Evolutionary conservation across 2,797 vertebrate species (phyloP).

Genomic region (Sebastes variabilis): DNA sequence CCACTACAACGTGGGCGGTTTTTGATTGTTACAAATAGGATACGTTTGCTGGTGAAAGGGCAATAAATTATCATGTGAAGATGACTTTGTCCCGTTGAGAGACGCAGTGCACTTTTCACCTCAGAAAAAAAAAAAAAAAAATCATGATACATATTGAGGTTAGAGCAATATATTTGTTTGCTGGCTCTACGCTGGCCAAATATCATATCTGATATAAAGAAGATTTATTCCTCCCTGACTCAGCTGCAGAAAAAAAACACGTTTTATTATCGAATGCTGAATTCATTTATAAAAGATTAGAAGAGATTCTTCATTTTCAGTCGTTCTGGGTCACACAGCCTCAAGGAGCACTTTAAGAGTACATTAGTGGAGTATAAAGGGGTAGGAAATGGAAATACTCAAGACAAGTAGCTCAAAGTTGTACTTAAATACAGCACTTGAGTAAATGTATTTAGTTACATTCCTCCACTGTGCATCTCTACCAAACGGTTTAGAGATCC

Average conservation of each 20-base stretch:
- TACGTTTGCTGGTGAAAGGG: not conserved
- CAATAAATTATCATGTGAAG: constrained; percentile 2
- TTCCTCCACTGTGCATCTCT: no score
- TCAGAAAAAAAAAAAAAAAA: not conserved
- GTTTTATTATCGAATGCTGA: not conserved
- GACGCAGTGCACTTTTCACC: constrained; percentile 3
- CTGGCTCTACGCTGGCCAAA: not conserved
- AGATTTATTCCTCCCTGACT: not conserved
- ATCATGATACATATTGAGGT: not conserved
- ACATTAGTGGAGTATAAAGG: no score
- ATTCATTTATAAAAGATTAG: not conserved
- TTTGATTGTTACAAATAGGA: not conserved
- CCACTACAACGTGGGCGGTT: not conserved
- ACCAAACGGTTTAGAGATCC: fast-evolving
- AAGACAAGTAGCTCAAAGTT: not conserved
- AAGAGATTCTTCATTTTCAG: not conserved
- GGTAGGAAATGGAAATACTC: no score
- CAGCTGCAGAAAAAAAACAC: not conserved
- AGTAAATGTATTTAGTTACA: not conserved
- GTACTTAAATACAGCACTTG: not conserved
- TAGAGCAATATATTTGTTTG: not conserved
- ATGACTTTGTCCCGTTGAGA: not conserved
- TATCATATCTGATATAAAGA: no score
- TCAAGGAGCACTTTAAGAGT: no score
- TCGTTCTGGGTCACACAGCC: not conserved